Base-by-base conservation (phyloP, 2,797 vertebrate genomes). In the Danio jaintianensis region DNA sequence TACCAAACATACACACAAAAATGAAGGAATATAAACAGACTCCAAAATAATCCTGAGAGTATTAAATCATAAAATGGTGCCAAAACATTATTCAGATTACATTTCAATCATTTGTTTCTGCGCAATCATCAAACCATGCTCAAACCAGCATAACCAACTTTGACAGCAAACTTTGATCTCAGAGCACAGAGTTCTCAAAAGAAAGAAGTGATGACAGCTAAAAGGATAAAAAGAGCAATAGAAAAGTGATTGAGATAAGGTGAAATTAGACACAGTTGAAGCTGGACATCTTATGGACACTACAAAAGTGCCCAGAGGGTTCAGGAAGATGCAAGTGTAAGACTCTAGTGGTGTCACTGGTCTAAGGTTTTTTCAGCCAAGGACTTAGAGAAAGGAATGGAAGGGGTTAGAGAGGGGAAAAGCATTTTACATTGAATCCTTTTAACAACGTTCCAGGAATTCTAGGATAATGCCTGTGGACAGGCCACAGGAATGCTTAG, bases 401-500 rank as follows among this genome's bases (percentile, higher is more conserved):
- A 70, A 68, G 16, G 43, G n/a, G 64, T 77, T 64, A 73, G 61
- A 50, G 11, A 75, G 63, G 64, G 52, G n/a, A 52, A 80, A 81
- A 82, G 58, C 38, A 66, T 83, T 84, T 87, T 88, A 85, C 87
- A 87, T 77, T 88, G 70, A 81, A 72, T 80, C 70, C 68, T 82
- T 86, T 83, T 68, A 79, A 84, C 85, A 82, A 67, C 84, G 81
- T 87, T 86, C 73, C 82, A 86, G 83, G 86, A 86, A 89, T 88
- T 84, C 82, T 75, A 81, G 83, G 78, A 87, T 82, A 84, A 86
- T 86, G 88, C 84, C 85, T 84, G 83, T 58, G 74, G 87, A 86
- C 77, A 78, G 80, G 80, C 88, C 88, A 86, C 88, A 89, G 84
- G 86, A 89, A 89, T 88, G 85, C 47, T 69, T 69, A 77, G 80